These are phyloP conservation scores for Oncorhynchus mykiss DNA, from an alignment of 2,113 vertebrate genomes.

Conservation along the genomic window DNA sequence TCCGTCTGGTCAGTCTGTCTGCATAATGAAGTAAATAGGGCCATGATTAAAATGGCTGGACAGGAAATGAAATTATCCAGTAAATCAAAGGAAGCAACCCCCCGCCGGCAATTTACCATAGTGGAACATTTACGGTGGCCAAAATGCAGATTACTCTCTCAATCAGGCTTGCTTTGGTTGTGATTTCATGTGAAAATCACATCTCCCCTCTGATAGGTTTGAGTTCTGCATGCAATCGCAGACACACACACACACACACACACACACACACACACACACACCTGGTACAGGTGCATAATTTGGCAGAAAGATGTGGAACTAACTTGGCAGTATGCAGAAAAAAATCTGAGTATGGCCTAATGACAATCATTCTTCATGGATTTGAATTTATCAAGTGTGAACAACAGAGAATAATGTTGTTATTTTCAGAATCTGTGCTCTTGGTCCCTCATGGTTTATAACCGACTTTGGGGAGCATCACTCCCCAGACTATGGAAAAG, in stretches of 20 bases:
- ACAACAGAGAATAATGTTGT: neutral
- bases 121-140: constrained; percentile 55
- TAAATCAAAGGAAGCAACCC: constrained; percentile 25
- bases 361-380: too few relatives aligned
- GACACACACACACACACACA: too few relatives aligned
- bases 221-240: neutral
- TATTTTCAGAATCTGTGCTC: neutral
- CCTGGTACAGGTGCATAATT: constrained; percentile 14
- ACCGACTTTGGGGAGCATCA: constrained; percentile 25
- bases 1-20: constrained; percentile 19
- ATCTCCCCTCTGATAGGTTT: too few relatives aligned
- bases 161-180: constrained; percentile 52
- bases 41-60: constrained; percentile 58
- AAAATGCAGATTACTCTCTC: constrained; percentile 54
- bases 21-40: constrained; percentile 63
- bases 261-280: too few relatives aligned
- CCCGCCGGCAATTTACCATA: constrained; percentile 36
- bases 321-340: too few relatives aligned
- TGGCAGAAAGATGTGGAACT: constrained; percentile 26
- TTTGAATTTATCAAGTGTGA: too few relatives aligned
- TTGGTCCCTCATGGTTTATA: constrained; percentile 17
- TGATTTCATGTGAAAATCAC: constrained; percentile 39
- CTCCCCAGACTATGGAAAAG: constrained; percentile 29
- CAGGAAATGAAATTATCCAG: constrained; percentile 50
- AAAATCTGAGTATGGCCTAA: too few relatives aligned